A percentile compares a stretch with the other conserved stretches of the same genome.
Conservation (phyloP, 2,888 invertebrate genomes). For the Xestia c-nigrum region DNA sequence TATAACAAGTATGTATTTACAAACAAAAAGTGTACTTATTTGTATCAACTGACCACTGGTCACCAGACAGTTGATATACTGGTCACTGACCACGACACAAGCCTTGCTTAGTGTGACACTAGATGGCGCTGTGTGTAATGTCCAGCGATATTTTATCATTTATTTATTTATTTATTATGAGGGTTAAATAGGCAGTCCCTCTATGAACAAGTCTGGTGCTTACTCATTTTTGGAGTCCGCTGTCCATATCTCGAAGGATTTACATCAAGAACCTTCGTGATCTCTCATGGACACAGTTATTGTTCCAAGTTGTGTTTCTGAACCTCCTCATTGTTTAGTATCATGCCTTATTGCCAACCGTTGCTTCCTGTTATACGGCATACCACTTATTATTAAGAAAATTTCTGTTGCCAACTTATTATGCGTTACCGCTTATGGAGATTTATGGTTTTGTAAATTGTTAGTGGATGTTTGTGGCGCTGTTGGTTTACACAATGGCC, state of each 20-base stretch:
- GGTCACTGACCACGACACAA: no score
- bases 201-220: no score
- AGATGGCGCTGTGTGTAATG: no score
- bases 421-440: slow-evolving; percentile 38
- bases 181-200: no score
- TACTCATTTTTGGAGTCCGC: not conserved
- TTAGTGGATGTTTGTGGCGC: slow-evolving; percentile 4
- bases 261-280: not conserved
- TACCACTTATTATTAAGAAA: slow-evolving; percentile 51
- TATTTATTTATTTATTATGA: no score
- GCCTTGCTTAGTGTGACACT: no score
- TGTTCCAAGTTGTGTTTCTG: slow-evolving; percentile 39
- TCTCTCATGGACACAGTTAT: not conserved
- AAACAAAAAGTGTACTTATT: no score
- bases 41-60: no score
- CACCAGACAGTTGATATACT: no score
- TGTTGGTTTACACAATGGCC: slow-evolving; percentile 33
- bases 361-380: slow-evolving; percentile 58
- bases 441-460: slow-evolving; percentile 43
- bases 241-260: not conserved
- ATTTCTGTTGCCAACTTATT: slow-evolving; percentile 54
- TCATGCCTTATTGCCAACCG: slow-evolving; percentile 46
- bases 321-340: not conserved
- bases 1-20: no score
- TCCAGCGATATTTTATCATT: no score